Base-by-base conservation (phyloP, 1,140 invertebrate species). In the Drosophila saltans region DNA sequence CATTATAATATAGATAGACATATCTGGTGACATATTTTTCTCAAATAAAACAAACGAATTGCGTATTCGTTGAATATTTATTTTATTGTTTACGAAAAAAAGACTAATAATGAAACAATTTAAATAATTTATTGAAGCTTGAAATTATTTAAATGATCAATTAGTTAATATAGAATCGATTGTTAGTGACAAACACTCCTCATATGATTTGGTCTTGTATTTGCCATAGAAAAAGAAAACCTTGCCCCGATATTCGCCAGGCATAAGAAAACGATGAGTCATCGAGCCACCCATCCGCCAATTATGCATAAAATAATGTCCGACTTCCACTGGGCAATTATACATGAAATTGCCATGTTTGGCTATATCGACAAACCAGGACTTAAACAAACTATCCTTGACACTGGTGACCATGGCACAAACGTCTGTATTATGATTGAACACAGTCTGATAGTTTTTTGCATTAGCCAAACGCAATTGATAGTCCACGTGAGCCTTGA, bases 381-480 rank as follows among this genome's bases (percentile, higher is more conserved):
- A 63, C 52, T 91, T 91, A 0, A 91, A 57, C 0, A 91, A 48
- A 1, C 72, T 75, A 39, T 78, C 78, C 16, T 86, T 91, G 1
- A 86, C 16, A 33, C 61, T 72, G 2, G 62, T 55, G 1, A 85
- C 75, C 2, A 74, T 16, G n/a, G 68, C 66, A 57, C 91, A 92
- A 0, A 92, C 55, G 55, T 91, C 86, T 30, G 64, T 33, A 8
- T 69, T 65, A 1, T 82, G 78, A 5, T 11, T 72, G 28, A 91
- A 90, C 2, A 91, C 60, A 0, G 77, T 66, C 28, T 91, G 90
- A 63, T 78, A 91, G 21, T 3, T 70, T 40, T 89, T 91, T 0
- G 91, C 85, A 58, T 91, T 83, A 0, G 73, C 63, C 45, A 91
- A 48, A 1, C 83, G 77, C 36, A 91, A 30, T 55, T 91, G 79